phyloP scores from a whole-genome alignment of 2,888 invertebrate genomes.

The Hipparchia sbordonii region DNA sequence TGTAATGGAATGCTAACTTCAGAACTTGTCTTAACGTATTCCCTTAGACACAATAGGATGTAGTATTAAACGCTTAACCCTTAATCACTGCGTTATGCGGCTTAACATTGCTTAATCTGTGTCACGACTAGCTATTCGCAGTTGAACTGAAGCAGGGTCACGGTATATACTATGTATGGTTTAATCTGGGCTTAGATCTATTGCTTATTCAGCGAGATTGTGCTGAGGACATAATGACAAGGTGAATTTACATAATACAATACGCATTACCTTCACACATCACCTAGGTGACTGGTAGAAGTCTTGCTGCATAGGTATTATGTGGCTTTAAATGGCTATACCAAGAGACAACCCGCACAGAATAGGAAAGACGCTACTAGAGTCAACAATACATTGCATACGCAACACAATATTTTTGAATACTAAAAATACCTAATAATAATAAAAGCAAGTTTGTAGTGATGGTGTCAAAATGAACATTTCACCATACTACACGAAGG shows the following conservation, averaged over 20 bases:
- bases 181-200: conserved; percentile 21
- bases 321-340: background rate
- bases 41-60: conserved; percentile 14
- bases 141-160: conserved; percentile 10
- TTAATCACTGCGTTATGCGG: conserved; percentile 14
- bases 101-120: conserved; percentile 24
- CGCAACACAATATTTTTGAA: too few species aligned
- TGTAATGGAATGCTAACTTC: background rate
- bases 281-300: background rate
- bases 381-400: too few species aligned
- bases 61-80: conserved; percentile 15
- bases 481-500: too few species aligned
- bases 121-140: conserved; percentile 10
- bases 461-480: too few species aligned
- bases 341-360: background rate
- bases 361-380: too few species aligned
- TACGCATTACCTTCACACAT: background rate
- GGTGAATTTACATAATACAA: conserved; percentile 8
- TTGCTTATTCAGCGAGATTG: conserved; percentile 20
- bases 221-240: conserved; percentile 1
- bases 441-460: too few species aligned
- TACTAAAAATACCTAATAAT: too few species aligned
- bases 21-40: conserved; percentile 8
- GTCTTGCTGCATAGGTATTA: background rate
- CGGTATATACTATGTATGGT: conserved; percentile 2